Evolutionary conservation across 2,888 invertebrate species (phyloP).

Genomic region (Eledona agricola): DNA sequence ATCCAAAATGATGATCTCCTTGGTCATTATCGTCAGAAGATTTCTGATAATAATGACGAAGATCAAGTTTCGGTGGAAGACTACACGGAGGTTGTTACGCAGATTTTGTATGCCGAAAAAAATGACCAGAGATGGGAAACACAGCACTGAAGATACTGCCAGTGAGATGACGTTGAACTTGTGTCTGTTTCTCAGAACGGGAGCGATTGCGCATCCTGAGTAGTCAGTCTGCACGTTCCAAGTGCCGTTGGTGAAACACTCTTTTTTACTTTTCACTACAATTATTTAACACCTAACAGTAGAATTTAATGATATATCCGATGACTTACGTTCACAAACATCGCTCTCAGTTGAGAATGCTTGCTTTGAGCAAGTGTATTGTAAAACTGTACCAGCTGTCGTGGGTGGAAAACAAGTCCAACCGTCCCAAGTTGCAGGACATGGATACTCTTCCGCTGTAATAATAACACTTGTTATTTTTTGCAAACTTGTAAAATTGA

Average conservation of each 20-base stretch:
- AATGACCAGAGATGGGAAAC: constrained; percentile 68
- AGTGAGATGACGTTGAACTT: constrained; percentile 67
- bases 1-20: constrained; percentile 68
- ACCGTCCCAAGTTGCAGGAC: constrained; percentile 71
- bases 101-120: constrained; percentile 67
- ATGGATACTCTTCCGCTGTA: constrained; percentile 53
- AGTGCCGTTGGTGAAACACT: constrained; percentile 65
- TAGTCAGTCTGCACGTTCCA: constrained; percentile 71
- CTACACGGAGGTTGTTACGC: constrained; percentile 55
- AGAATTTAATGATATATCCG: too few relatives aligned
- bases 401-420: constrained; percentile 70
- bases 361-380: constrained; percentile 66
- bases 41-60: constrained; percentile 69
- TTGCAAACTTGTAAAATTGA: too few relatives aligned
- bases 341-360: constrained; percentile 67
- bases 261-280: constrained; percentile 68
- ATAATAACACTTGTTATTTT: too few relatives aligned
- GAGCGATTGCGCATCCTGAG: constrained; percentile 66
- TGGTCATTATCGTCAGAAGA: constrained; percentile 67
- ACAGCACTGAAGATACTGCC: constrained; percentile 64
- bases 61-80: constrained; percentile 67
- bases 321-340: constrained; percentile 67
- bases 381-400: constrained; percentile 59
- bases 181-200: constrained; percentile 65
- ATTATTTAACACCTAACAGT: constrained; percentile 16